Evolutionary conservation across 2,113 vertebrate genomes (phyloP).

Genomic region (Chaenocephalus aceratus): DNA sequence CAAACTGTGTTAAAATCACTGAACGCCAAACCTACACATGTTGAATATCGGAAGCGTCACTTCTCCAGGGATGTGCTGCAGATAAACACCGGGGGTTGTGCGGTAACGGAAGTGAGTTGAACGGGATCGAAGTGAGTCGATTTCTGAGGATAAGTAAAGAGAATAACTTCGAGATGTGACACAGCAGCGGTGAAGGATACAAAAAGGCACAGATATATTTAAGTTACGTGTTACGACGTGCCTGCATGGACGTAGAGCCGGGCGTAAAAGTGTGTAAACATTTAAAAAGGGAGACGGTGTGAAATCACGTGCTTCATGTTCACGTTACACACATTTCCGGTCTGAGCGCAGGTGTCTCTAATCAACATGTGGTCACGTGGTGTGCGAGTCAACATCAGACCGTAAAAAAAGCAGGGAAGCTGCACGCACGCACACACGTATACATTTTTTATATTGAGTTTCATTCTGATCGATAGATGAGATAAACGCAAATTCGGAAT

Average conservation of each 20-base stretch:
- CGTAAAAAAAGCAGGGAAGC: background rate
- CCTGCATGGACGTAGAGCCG: no score
- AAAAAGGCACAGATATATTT: no score
- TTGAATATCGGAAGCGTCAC: no score
- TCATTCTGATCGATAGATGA: background rate
- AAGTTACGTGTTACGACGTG: no score
- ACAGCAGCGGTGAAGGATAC: background rate
- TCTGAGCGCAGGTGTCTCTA: constrained; percentile 2
- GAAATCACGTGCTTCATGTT: background rate
- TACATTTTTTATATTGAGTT: background rate
- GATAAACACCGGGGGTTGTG: background rate
- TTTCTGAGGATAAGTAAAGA: background rate
- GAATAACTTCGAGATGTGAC: background rate
- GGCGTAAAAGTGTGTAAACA: background rate
- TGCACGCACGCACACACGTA: no score
- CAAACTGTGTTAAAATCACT: background rate
- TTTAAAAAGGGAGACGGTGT: background rate
- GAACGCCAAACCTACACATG: no score
- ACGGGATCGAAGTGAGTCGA: background rate
- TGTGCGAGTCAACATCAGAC: background rate
- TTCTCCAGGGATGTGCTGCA: no score
- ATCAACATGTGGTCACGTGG: constrained; percentile 11
- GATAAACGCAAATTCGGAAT: background rate
- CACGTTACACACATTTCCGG: background rate
- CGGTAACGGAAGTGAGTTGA: background rate